Evolutionary conservation across 2,797 vertebrate genomes (phyloP).

Genomic region (Denticeps clupeoides): DNA sequence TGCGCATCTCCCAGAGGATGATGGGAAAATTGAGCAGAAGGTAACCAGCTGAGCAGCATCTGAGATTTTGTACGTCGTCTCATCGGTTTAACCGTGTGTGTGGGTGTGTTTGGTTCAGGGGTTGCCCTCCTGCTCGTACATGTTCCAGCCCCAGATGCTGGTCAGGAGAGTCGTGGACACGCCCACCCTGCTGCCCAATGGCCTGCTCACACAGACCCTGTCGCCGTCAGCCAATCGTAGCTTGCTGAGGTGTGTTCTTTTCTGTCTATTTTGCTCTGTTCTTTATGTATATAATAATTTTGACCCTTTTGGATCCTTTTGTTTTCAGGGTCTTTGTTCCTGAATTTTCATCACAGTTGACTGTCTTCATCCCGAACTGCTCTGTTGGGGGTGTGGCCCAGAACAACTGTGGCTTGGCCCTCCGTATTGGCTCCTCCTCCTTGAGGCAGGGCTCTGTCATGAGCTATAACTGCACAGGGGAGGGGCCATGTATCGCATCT

Average conservation of each 20-base stretch:
- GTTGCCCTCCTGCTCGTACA: constrained; percentile 74
- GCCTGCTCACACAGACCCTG: constrained; percentile 45
- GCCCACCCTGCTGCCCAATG: constrained; percentile 60
- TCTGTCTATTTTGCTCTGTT: constrained; percentile 8
- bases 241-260: not conserved
- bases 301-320: not conserved
- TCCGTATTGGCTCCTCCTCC: constrained; percentile 66
- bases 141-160: constrained; percentile 86
- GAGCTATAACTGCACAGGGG: constrained; percentile 57
- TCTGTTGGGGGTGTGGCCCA: constrained; percentile 24
- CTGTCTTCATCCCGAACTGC: constrained; percentile 62
- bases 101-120: constrained; percentile 52
- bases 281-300: not conserved
- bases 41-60: too few species aligned
- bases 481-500: constrained; percentile 47
- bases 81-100: constrained; percentile 9
- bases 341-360: constrained; percentile 61
- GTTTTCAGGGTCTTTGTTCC: constrained; percentile 73
- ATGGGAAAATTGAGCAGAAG: constrained; percentile 85
- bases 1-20: constrained; percentile 78
- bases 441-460: constrained; percentile 53
- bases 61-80: too few species aligned
- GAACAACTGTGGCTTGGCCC: constrained; percentile 49
- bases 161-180: constrained; percentile 66
- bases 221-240: constrained; percentile 5